Evolutionary conservation across 2,888 invertebrate genomes (phyloP).

Genomic region (Epistrophe grossulariae): DNA sequence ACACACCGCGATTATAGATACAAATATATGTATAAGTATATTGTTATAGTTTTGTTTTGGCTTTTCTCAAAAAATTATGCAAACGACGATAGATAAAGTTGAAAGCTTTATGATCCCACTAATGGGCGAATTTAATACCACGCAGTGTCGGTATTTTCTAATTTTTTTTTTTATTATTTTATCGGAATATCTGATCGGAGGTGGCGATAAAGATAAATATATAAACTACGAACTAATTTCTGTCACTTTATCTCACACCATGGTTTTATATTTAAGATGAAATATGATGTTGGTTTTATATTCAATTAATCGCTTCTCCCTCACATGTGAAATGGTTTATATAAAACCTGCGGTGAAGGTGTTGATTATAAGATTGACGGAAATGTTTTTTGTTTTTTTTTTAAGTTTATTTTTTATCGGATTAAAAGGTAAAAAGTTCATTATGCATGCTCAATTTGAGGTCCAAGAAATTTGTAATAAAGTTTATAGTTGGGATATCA

Average conservation of each 20-base stretch:
- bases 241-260: constrained; percentile 32
- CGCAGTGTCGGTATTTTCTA: constrained; percentile 23
- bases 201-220: constrained; percentile 21
- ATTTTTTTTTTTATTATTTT: constrained; percentile 2
- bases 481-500: no score
- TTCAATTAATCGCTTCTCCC: constrained; percentile 9
- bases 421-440: neutral
- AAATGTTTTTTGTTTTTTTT: neutral
- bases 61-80: constrained; percentile 18
- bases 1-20: no score
- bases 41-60: constrained; percentile 21
- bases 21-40: neutral
- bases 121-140: constrained; percentile 11
- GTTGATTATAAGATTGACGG: neutral
- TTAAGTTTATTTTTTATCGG: neutral
- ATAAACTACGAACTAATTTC: constrained; percentile 13
- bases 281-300: constrained; percentile 4
- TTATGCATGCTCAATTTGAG: neutral
- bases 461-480: no score
- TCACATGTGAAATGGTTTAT: neutral
- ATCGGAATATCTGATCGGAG: constrained; percentile 24
- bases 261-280: constrained; percentile 11
- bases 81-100: constrained; percentile 21
- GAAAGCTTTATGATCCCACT: constrained; percentile 25
- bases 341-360: neutral